Percentiles rank a stretch among this genome's conserved stretches.
phyloP scores from a whole-genome alignment of 2,113 vertebrate genomes.

The Etheostoma cragini region DNA sequence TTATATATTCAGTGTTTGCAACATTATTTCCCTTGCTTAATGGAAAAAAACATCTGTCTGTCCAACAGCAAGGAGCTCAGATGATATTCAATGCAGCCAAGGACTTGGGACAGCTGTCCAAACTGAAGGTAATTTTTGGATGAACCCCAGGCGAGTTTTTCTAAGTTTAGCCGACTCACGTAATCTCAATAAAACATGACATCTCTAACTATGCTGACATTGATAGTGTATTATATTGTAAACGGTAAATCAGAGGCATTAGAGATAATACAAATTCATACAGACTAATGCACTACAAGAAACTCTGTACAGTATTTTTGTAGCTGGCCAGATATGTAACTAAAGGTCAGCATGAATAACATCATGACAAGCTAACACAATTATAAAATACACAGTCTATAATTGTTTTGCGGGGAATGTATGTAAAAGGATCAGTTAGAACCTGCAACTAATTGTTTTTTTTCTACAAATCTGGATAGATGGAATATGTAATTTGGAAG shows the following conservation, averaged over 20 bases:
- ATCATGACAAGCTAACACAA: neutral
- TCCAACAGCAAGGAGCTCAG: slow-evolving; percentile 90
- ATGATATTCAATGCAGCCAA: slow-evolving; percentile 99
- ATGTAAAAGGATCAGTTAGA: neutral
- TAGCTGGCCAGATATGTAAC: neutral
- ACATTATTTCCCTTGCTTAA: slow-evolving; percentile 22
- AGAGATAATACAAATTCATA: neutral
- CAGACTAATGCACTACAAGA: neutral
- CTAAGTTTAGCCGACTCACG: neutral
- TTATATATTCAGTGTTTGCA: neutral
- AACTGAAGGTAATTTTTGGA: slow-evolving; percentile 91
- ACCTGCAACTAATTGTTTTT: neutral
- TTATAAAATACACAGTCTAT: neutral
- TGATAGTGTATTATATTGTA: neutral
- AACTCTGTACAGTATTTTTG: neutral
- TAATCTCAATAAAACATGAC: slow-evolving; percentile 18
- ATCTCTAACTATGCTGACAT: slow-evolving; percentile 6
- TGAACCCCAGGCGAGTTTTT: neutral
- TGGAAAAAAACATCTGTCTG: neutral
- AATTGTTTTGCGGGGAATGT: neutral
- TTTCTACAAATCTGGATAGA: neutral
- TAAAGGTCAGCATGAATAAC: neutral
- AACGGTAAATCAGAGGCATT: neutral
- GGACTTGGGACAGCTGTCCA: slow-evolving; percentile 96
- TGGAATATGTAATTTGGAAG: slow-evolving; percentile 2